Conservation (phyloP, 2,888 invertebrate genomes). For the Uropetala carovei region DNA sequence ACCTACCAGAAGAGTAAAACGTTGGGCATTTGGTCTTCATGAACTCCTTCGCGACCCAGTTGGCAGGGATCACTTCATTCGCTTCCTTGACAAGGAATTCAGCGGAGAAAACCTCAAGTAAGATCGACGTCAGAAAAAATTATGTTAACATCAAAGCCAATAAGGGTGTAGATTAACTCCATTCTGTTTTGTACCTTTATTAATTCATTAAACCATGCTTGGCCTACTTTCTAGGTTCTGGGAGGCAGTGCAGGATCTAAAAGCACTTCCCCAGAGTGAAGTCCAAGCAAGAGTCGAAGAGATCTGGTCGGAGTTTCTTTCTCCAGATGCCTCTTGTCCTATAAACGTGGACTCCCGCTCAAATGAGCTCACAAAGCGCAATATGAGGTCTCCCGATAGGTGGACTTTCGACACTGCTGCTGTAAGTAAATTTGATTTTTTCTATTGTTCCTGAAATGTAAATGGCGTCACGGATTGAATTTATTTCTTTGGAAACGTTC, state of each 20-base stretch:
- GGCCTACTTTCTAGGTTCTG: constrained; percentile 84
- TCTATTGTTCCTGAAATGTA: too few relatives aligned
- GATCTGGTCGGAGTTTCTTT: constrained; percentile 95
- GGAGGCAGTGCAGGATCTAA: constrained; percentile 95
- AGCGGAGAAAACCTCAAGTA: constrained; percentile 98
- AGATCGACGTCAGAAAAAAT: constrained; percentile 72
- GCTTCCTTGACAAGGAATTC: constrained; percentile 98
- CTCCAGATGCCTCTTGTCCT: constrained; percentile 95
- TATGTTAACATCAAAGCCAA: background rate
- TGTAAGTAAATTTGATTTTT: constrained; percentile 77
- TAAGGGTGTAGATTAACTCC: background rate
- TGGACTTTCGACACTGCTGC: constrained; percentile 99
- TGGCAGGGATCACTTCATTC: constrained; percentile 96
- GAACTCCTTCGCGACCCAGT: constrained; percentile 96
- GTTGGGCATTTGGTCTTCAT: constrained; percentile 98
- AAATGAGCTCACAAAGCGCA: constrained; percentile 88
- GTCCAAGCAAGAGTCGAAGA: constrained; percentile 89
- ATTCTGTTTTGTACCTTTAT: background rate
- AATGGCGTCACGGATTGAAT: too few relatives aligned
- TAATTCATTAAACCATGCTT: background rate
- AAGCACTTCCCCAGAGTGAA: constrained; percentile 90
- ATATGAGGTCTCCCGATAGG: constrained; percentile 89
- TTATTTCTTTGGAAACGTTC: too few relatives aligned
- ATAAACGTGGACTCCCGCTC: constrained; percentile 98
- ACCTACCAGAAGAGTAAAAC: constrained; percentile 92